Evolutionary conservation across 2,888 invertebrate species (phyloP).

Genomic region (Volucella bombylans): DNA sequence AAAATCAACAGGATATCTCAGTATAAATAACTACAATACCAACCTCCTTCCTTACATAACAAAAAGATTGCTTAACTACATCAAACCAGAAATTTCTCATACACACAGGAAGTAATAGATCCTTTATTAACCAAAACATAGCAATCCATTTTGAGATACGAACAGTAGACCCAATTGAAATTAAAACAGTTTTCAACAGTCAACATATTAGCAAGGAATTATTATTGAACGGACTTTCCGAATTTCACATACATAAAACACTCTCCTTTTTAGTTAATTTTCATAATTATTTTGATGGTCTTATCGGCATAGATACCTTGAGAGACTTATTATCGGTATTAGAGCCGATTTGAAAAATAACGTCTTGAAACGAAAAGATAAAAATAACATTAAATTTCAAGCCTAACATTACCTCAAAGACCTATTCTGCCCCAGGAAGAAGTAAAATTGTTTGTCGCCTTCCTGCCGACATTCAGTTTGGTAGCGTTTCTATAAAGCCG

Average conservation of each 20-base stretch:
- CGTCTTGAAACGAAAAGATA: not conserved
- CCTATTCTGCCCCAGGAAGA: conserved; percentile 6
- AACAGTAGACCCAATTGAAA: conserved; percentile 32
- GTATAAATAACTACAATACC: conserved; percentile 54
- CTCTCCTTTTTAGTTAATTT: conserved; percentile 40
- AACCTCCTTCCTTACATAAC: conserved; percentile 44
- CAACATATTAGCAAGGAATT: conserved; percentile 26
- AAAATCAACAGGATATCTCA: too few species aligned
- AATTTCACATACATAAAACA: conserved; percentile 49
- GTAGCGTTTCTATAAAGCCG: conserved; percentile 41
- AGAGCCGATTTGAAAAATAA: conserved; percentile 12
- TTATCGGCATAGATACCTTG: conserved; percentile 39
- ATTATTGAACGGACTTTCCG: conserved; percentile 34
- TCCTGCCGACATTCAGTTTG: conserved; percentile 59
- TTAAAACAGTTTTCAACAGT: conserved; percentile 29
- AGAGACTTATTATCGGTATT: conserved; percentile 19
- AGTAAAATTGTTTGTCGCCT: conserved; percentile 50
- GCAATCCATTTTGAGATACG: too few species aligned
- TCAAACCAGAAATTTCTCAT: not conserved
- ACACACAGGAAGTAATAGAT: conserved; percentile 22
- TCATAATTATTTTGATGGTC: conserved; percentile 45
- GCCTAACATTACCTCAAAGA: conserved; percentile 36
- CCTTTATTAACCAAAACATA: conserved; percentile 17
- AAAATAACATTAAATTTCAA: conserved; percentile 24
- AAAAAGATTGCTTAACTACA: conserved; percentile 27